Percentiles rank a stretch among this genome's conserved stretches.
Evolutionary conservation across 2,113 vertebrate species (phyloP).

Genomic region (Lepus americanus): DNA sequence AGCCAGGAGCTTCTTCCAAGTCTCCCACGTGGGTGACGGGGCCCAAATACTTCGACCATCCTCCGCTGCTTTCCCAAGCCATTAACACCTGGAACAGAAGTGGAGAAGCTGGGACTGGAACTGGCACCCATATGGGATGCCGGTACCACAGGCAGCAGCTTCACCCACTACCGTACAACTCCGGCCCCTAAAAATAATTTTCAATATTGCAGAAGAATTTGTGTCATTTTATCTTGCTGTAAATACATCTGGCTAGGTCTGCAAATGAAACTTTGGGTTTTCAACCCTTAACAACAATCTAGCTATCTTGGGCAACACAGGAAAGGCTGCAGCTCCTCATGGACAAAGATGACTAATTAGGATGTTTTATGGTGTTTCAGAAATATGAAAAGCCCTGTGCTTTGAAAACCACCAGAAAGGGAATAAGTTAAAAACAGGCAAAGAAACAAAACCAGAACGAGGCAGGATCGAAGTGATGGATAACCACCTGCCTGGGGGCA

Average conservation of each 20-base stretch:
- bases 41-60: too few relatives aligned
- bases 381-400: conserved; percentile 11
- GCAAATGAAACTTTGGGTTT: conserved; percentile 46
- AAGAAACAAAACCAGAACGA: background rate
- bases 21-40: too few relatives aligned
- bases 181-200: background rate
- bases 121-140: too few relatives aligned
- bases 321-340: background rate
- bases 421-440: background rate
- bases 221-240: background rate
- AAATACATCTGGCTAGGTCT: background rate
- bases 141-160: too few relatives aligned
- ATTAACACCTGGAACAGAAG: too few relatives aligned
- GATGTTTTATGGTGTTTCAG: conserved; percentile 17
- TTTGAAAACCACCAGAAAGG: background rate
- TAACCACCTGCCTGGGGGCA: background rate
- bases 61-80: too few relatives aligned
- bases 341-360: background rate
- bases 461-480: background rate
- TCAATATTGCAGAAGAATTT: conserved; percentile 28
- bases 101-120: too few relatives aligned
- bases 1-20: too few relatives aligned
- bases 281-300: conserved; percentile 30
- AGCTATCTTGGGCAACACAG: background rate
- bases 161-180: too few relatives aligned